Percentiles rank a stretch among this genome's conserved stretches.
Evolutionary conservation across 2,888 invertebrate genomes (phyloP).

Genomic region (Tuta absoluta): DNA sequence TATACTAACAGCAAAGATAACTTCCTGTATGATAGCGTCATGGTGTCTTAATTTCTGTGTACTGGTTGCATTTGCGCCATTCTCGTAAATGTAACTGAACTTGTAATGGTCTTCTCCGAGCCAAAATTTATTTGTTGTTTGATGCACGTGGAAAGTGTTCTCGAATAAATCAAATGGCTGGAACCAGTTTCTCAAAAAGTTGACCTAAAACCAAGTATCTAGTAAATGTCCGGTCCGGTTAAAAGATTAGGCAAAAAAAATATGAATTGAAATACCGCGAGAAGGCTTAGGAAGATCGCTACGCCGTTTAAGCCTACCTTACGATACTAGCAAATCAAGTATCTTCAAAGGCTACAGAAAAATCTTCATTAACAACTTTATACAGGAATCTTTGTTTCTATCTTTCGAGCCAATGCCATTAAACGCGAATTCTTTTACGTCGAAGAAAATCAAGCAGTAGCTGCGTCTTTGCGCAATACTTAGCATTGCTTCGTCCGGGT

Average conservation of each 20-base stretch:
- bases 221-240: too few relatives aligned
- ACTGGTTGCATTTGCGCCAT: slow-evolving; percentile 3
- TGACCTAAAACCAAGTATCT: neutral
- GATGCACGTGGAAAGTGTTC: slow-evolving; percentile 7
- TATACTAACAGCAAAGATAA: neutral
- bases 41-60: neutral
- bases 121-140: neutral
- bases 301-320: too few relatives aligned
- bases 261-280: neutral
- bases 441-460: neutral
- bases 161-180: slow-evolving; percentile 17
- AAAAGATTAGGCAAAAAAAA: neutral
- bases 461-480: neutral
- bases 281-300: too few relatives aligned
- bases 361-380: slow-evolving; percentile 1
- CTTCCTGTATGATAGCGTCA: slow-evolving; percentile 4
- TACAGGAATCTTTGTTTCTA: neutral
- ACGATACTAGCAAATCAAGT: too few relatives aligned
- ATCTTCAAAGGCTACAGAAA: neutral
- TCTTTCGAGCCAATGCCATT: neutral
- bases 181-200: neutral
- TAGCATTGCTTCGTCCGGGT: neutral
- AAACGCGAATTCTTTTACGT: neutral
- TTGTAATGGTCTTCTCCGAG: neutral
- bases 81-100: slow-evolving; percentile 12